Conservation (phyloP, 2,888 invertebrate species). For the Drosophila trichaetosa region DNA sequence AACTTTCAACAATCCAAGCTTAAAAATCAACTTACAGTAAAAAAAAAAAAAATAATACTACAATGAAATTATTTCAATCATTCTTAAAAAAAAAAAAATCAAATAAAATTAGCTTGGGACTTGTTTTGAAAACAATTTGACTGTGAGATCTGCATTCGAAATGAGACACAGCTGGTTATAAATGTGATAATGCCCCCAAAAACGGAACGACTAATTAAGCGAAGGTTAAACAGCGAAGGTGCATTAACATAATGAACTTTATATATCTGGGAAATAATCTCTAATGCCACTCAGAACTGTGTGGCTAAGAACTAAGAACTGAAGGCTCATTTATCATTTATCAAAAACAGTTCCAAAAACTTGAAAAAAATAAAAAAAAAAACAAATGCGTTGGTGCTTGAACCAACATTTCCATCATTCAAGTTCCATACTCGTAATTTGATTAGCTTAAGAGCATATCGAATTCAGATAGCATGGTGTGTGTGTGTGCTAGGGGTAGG, state of each 20-base stretch:
- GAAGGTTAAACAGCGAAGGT: conserved; percentile 59
- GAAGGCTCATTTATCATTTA: conserved; percentile 35
- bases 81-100: not conserved
- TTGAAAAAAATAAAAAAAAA: too few species aligned
- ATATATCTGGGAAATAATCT: conserved; percentile 30
- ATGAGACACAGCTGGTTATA: conserved; percentile 47
- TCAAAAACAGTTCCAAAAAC: conserved; percentile 11
- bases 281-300: not conserved
- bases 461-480: conserved; percentile 25
- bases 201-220: conserved; percentile 66
- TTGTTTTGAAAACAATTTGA: conserved; percentile 14
- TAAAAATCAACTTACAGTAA: not conserved
- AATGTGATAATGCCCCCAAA: conserved; percentile 63
- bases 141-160: conserved; percentile 42
- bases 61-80: conserved; percentile 3
- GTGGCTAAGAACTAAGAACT: not conserved
- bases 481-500: not conserved
- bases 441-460: conserved; percentile 19
- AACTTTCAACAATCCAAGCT: not conserved
- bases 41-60: not conserved
- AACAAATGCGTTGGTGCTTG: conserved; percentile 17
- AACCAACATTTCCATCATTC: conserved; percentile 28
- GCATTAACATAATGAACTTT: conserved; percentile 60
- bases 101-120: not conserved
- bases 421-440: conserved; percentile 12